These are phyloP conservation scores for Xenopus petersii DNA, from an alignment of 2,797 vertebrate species.

Conservation along the genomic window DNA sequence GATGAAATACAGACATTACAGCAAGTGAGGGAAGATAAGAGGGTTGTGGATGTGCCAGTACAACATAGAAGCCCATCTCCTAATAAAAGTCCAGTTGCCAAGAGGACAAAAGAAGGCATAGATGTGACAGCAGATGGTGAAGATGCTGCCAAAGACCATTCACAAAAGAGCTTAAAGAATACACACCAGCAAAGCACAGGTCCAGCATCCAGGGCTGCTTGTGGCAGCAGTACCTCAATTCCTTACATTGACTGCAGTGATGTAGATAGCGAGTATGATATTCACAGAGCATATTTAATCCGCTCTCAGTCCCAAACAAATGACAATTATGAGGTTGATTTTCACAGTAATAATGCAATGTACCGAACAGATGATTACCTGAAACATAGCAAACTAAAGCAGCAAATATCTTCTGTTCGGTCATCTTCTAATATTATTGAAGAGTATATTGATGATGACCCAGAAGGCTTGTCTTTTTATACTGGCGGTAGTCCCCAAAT, in stretches of 20 bases:
- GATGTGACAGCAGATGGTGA: slow-evolving; percentile 60
- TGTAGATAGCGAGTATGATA: slow-evolving; percentile 80
- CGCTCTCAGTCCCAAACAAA: slow-evolving; percentile 76
- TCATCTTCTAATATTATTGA: slow-evolving; percentile 66
- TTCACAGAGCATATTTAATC: slow-evolving; percentile 68
- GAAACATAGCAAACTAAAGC: slow-evolving; percentile 64
- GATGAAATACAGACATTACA: slow-evolving; percentile 65
- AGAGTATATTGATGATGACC: slow-evolving; percentile 69
- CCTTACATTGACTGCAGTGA: slow-evolving; percentile 84
- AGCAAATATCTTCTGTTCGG: slow-evolving; percentile 65
- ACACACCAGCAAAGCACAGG: slow-evolving; percentile 86
- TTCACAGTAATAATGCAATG: slow-evolving; percentile 63
- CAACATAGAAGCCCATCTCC: slow-evolving; percentile 59
- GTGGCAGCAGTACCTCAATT: slow-evolving; percentile 78
- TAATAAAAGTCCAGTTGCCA: slow-evolving; percentile 66
- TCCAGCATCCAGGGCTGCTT: slow-evolving; percentile 81
- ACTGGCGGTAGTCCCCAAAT: slow-evolving; percentile 67
- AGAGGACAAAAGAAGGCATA: slow-evolving; percentile 59
- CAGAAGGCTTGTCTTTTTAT: slow-evolving; percentile 68
- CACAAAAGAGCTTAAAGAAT: slow-evolving; percentile 66
- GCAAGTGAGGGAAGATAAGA: slow-evolving; percentile 70
- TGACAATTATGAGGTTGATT: slow-evolving; percentile 72
- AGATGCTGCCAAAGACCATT: slow-evolving; percentile 63
- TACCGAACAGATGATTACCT: slow-evolving; percentile 67
- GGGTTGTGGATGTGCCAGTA: slow-evolving; percentile 66